phyloP scores from a whole-genome alignment of 2,888 invertebrate species.

The Netelia inedita region DNA sequence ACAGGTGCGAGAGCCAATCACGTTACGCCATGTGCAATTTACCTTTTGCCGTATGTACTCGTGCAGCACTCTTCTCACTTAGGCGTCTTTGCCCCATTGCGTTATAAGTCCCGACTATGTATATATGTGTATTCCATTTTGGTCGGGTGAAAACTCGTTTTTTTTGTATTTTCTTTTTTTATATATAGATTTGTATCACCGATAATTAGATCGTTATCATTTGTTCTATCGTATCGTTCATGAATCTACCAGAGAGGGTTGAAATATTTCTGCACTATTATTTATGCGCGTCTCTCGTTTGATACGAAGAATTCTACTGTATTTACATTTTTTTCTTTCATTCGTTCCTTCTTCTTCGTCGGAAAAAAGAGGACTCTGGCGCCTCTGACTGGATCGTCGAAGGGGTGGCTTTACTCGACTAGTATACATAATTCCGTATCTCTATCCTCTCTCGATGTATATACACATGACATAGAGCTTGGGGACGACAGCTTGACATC shows the following conservation, averaged over 20 bases:
- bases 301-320: slow-evolving; percentile 16
- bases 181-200: neutral
- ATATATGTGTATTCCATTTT: slow-evolving; percentile 13
- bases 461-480: slow-evolving; percentile 17
- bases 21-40: slow-evolving; percentile 81
- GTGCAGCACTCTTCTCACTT: slow-evolving; percentile 67
- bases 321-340: slow-evolving; percentile 45
- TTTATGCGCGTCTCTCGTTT: slow-evolving; percentile 25
- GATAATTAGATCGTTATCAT: no score
- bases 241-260: no score
- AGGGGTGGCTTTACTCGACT: slow-evolving; percentile 44
- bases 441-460: neutral
- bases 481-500: slow-evolving; percentile 33
- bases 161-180: neutral
- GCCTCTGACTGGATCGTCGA: slow-evolving; percentile 35
- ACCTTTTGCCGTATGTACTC: slow-evolving; percentile 65
- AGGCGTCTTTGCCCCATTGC: slow-evolving; percentile 66
- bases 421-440: slow-evolving; percentile 13
- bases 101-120: slow-evolving; percentile 1
- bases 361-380: slow-evolving; percentile 22
- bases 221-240: no score
- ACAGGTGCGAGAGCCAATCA: slow-evolving; percentile 83
- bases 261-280: slow-evolving; percentile 19
- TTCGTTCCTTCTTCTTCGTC: slow-evolving; percentile 22
- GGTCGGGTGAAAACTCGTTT: neutral